Percentiles rank a stretch among this genome's conserved stretches.
These are phyloP conservation scores for Hypotaenidia philippensis DNA, from an alignment of 2,797 vertebrate genomes.

Conservation along the genomic window DNA sequence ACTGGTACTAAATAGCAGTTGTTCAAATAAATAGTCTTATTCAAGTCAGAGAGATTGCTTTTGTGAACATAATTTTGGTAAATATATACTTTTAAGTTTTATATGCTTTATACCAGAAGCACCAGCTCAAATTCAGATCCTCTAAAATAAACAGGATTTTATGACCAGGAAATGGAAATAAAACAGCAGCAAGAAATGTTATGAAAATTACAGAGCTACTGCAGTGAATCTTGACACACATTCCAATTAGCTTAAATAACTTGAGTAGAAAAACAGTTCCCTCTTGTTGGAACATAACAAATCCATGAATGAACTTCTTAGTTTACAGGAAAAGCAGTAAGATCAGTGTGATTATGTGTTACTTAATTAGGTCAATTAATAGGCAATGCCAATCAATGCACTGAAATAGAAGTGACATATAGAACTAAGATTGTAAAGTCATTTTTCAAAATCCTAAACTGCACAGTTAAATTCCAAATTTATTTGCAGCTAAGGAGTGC, in stretches of 20 bases:
- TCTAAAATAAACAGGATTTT: background rate
- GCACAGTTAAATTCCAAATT: background rate
- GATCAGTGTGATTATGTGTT: fast-evolving
- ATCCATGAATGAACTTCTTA: background rate
- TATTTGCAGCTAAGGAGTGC: background rate
- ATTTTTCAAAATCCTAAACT: background rate
- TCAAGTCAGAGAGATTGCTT: background rate
- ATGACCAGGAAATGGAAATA: background rate
- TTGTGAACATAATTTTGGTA: background rate
- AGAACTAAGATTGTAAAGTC: background rate
- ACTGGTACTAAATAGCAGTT: background rate
- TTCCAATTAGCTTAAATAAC: background rate
- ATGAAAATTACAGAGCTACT: background rate
- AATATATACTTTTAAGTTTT: background rate
- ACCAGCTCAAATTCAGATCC: background rate
- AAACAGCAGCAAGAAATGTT: background rate
- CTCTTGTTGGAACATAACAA: background rate
- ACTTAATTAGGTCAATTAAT: background rate
- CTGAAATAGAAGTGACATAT: background rate
- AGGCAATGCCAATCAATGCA: background rate
- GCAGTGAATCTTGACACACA: background rate
- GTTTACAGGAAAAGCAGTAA: background rate
- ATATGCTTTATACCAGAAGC: background rate
- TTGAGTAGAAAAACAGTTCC: background rate
- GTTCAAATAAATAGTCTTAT: background rate